phyloP scores from a whole-genome alignment of 37 sponge, comb jelly and placozoan species.

The Ephydatia muelleri region DNA sequence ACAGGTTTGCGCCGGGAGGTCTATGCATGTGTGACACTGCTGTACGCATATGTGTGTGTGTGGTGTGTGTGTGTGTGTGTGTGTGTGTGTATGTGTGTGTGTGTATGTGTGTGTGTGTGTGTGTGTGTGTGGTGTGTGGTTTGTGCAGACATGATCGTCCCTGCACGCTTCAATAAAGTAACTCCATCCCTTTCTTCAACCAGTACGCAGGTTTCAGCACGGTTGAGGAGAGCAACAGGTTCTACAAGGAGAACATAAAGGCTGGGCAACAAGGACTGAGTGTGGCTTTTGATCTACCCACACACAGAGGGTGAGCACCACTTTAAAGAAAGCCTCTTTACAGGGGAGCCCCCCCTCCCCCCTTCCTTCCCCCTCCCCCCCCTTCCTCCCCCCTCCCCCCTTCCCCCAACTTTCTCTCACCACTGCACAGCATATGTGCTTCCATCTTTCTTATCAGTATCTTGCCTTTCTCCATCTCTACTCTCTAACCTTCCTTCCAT shows the following conservation, averaged over 20 bases:
- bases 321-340: too few relatives aligned
- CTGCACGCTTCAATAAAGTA: background rate
- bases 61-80: too few relatives aligned
- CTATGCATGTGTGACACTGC: too few relatives aligned
- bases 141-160: too few relatives aligned
- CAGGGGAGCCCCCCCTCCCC: slow-evolving; percentile 2
- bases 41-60: too few relatives aligned
- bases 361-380: too few relatives aligned
- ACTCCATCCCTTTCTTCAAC: background rate
- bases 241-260: slow-evolving; percentile 88
- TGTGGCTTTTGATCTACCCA: slow-evolving; percentile 98
- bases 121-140: too few relatives aligned
- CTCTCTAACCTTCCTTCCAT: too few relatives aligned
- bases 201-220: slow-evolving; percentile 95
- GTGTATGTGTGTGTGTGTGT: slow-evolving; percentile 5
- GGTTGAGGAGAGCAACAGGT: slow-evolving; percentile 93
- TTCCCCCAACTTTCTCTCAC: too few relatives aligned
- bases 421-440: too few relatives aligned
- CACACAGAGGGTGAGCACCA: slow-evolving; percentile 90
- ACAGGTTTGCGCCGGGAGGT: slow-evolving; percentile 38
- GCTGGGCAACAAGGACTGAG: slow-evolving; percentile 98
- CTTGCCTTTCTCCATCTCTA: background rate
- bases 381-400: too few relatives aligned
- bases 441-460: slow-evolving; percentile 34
- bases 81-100: too few relatives aligned